Base-by-base conservation (phyloP, 2,113 vertebrate genomes). In the Sebastes fasciatus region DNA sequence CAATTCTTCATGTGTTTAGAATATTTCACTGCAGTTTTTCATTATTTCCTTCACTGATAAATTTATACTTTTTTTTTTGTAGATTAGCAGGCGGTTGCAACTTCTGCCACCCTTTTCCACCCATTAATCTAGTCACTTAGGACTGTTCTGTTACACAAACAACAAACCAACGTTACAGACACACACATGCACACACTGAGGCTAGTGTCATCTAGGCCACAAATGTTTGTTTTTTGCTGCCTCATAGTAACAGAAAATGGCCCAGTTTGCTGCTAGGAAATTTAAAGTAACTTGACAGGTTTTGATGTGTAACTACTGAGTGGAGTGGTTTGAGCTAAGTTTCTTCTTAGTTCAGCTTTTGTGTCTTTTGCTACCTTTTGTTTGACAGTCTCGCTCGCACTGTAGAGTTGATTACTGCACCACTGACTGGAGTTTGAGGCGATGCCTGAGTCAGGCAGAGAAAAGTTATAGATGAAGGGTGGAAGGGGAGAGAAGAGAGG, bases 221-320 rank as follows among this genome's bases (percentile, higher is more conserved):
- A 45, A 11, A 26, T 51, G 63, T 62, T 14, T 71, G 34, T 13
- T 70, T n/a, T 76, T 77, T 52, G 34, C 45, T 71, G 46, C n/a
- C 70, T 64, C 46, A 73, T 68, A 76, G 65, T 45, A 77, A 65
- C 74, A 79, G 12, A 43, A 87, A 81, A 70, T 21, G 34, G 8
- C 63, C 66, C 8, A 74, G 49, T 69, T 74, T 74, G 23, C 19
- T 45, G 60, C 66, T 4, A 1, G n/a, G 55, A 75, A 57, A 71
- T 40, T 9, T 55, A 60, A 54, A 75, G 16, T 45, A 55, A 77
- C 23, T 51, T 76, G 57, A 71, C 60, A 66, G 51, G 49, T 82
- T 65, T 77, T 74, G 61, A 61, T 63, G 26, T 46, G 46, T 77
- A 65, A 48, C 69, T 40, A 54, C 70, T 54, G 46, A 67, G 26